phyloP scores from a whole-genome alignment of 2,888 invertebrate genomes.

The Callyntrura sp. region DNA sequence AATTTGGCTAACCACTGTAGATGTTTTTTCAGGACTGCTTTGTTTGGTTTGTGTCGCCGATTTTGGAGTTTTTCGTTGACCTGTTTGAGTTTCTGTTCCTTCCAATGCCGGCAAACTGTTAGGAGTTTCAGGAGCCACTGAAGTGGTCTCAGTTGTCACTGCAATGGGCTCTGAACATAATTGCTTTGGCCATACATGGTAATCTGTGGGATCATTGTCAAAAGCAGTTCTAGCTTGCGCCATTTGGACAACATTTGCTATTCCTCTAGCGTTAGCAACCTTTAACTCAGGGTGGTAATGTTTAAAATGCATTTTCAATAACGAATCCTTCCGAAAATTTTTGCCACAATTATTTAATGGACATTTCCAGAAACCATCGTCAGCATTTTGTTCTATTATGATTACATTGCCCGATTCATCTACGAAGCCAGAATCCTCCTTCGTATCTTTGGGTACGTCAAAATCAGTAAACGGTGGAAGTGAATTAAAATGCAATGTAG shows the following conservation, averaged over 20 bases:
- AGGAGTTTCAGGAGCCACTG: not conserved
- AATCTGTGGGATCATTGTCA: slow-evolving; percentile 63
- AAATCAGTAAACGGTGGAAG: slow-evolving; percentile 8
- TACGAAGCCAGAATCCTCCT: slow-evolving; percentile 76
- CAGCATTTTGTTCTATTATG: slow-evolving; percentile 75
- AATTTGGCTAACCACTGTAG: slow-evolving; percentile 7
- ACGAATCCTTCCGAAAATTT: slow-evolving; percentile 95
- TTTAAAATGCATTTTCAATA: slow-evolving; percentile 96
- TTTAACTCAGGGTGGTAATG: slow-evolving; percentile 95
- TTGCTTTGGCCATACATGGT: slow-evolving; percentile 57
- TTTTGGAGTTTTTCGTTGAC: slow-evolving; percentile 33
- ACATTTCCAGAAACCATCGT: slow-evolving; percentile 88
- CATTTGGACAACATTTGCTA: slow-evolving; percentile 94
- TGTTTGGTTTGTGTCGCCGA: not conserved
- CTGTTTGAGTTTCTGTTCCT: not conserved
- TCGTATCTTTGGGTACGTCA: slow-evolving; percentile 61
- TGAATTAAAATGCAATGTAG: not conserved
- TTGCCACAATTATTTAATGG: slow-evolving; percentile 94
- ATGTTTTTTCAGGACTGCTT: slow-evolving; percentile 28
- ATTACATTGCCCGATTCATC: slow-evolving; percentile 77
- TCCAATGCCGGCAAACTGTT: not conserved
- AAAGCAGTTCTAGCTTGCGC: slow-evolving; percentile 90
- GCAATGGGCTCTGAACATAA: slow-evolving; percentile 16
- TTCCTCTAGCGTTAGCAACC: slow-evolving; percentile 90
- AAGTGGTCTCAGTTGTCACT: not conserved